Percentiles rank a stretch among this genome's conserved stretches.
These are phyloP conservation scores for Formica exsecta DNA, from an alignment of 1,140 invertebrate species.

Conservation along the genomic window DNA sequence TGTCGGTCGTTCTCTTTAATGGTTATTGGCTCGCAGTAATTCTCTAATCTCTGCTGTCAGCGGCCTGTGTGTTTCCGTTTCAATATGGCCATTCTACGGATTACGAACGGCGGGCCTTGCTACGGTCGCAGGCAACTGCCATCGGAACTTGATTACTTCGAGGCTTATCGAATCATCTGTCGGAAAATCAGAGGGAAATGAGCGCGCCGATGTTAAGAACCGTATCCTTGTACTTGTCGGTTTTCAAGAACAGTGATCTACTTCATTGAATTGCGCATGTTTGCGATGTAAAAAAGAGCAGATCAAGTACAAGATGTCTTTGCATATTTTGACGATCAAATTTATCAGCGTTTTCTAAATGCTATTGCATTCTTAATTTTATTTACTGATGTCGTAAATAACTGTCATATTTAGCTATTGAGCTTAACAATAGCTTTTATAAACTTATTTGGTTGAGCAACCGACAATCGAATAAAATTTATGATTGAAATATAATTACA, in stretches of 20 bases:
- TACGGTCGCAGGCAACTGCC: conserved; percentile 76
- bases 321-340: not conserved
- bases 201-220: conserved; percentile 32
- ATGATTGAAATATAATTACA: not conserved
- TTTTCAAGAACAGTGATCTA: conserved; percentile 6
- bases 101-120: conserved; percentile 76
- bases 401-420: no score
- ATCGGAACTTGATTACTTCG: conserved; percentile 80
- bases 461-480: not conserved
- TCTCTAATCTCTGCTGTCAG: conserved; percentile 85
- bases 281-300: not conserved
- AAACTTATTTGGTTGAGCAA: not conserved
- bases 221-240: conserved; percentile 14
- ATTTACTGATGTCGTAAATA: no score
- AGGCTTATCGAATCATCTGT: conserved; percentile 78
- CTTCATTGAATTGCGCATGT: not conserved
- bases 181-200: conserved; percentile 71
- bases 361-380: no score
- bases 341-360: not conserved
- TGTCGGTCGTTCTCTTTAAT: conserved; percentile 85
- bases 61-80: conserved; percentile 83
- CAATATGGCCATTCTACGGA: conserved; percentile 81
- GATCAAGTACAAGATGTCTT: not conserved
- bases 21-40: conserved; percentile 84
- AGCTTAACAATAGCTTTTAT: not conserved